Conservation (phyloP, 2,113 vertebrate species). For the Colossoma macropomum region DNA sequence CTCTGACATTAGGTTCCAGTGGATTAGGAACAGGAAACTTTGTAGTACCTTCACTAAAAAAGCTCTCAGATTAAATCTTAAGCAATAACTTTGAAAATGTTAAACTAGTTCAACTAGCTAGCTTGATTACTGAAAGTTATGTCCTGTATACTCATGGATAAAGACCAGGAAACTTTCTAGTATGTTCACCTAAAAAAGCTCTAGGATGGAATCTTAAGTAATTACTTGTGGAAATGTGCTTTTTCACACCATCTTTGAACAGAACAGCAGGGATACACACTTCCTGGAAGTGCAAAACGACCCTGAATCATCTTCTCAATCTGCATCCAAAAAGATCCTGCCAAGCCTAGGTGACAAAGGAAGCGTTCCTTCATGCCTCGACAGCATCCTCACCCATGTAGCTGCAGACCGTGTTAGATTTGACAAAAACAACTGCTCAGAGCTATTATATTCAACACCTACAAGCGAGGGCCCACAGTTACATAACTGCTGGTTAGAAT, state of each 20-base stretch:
- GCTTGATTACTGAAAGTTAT: no score
- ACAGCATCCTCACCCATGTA: not conserved
- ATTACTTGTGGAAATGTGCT: constrained; percentile 24
- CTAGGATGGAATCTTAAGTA: not conserved
- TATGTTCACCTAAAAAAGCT: not conserved
- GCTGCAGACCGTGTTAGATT: constrained; percentile 3
- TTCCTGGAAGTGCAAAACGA: constrained; percentile 4
- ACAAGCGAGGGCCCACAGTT: constrained; percentile 37
- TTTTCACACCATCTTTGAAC: constrained; percentile 10
- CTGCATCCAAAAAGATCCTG: constrained; percentile 43
- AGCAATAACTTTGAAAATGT: constrained; percentile 15
- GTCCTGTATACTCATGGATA: no score
- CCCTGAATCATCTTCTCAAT: constrained; percentile 36
- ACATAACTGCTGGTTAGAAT: constrained; percentile 31
- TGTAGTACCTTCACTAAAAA: no score
- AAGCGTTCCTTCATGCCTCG: constrained; percentile 3
- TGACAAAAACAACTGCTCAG: constrained; percentile 29
- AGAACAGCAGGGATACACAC: constrained; percentile 17
- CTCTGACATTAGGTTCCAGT: no score
- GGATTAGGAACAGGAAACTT: no score
- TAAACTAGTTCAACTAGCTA: no score
- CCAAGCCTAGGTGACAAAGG: constrained; percentile 8
- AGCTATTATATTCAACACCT: constrained; percentile 41
- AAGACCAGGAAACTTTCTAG: not conserved
- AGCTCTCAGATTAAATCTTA: not conserved